Evolutionary conservation across 2,797 vertebrate genomes (phyloP), one percentile per base, ranked within the genome.

Genomic region (Coendou prehensilis): DNA sequence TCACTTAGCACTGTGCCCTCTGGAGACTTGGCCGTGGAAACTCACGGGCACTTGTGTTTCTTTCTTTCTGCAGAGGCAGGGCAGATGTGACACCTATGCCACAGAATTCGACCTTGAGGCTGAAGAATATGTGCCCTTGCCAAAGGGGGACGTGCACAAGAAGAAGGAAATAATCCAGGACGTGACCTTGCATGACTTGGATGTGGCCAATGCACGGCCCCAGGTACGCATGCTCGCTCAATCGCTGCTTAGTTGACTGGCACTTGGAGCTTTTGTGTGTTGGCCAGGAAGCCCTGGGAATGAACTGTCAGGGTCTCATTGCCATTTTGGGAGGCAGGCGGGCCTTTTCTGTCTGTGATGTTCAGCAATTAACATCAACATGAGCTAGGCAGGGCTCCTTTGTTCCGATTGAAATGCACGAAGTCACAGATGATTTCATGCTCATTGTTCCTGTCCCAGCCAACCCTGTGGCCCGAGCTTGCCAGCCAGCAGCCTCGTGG

Each of bases 161-260:
- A 99, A 99, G 98, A 99, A 99, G 97, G 99, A 99, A 98, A 99
- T 99, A 93, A 99, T 99, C 97, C 99, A 99, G 98, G 99, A 99
- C 75, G 99, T 99, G 97, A 99, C 99, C 14, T 98, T 99, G 96
- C 99, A 99, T 14, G 99, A 99, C 98, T 98, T 99, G 98, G 99
- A 99, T 88, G 98, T 99, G 71, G 99, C 99, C 95, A 99, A 99
- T 83, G 99, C 99, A 22, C 98, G 99, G 82, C 99, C 99, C 45
- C 99, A 99, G 99, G 99, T 99, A 98, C 95, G 3, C 20, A 4
- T 15, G 73, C 73, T 47, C 30, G 41, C 85, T 56, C n/a, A 20
- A 15, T 26, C 5, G 2, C 10, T n/a, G 17, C n/a, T 4, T 4
- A 37, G 6, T 1, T 76, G 69, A 28, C 59, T 17, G 28, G 63